phyloP scores from a whole-genome alignment of 2,113 vertebrate species.

The Osmerus mordax region DNA sequence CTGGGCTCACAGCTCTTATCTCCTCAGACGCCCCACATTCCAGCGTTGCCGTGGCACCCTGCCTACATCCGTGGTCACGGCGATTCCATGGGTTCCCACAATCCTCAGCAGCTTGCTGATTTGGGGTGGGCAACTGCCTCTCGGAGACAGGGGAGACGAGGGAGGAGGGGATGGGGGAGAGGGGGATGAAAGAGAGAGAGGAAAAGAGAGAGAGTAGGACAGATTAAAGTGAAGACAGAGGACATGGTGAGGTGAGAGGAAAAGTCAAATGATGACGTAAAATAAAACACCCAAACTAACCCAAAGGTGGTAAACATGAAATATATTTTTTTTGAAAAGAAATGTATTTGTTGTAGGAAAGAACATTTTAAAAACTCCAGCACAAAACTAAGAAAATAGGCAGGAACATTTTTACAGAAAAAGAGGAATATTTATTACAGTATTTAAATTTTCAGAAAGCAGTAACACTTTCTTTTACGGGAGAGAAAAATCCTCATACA shows the following conservation, averaged over 20 bases:
- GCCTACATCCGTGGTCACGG: conserved; percentile 80
- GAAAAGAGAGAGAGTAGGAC: conserved; percentile 50
- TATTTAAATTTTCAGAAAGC: conserved; percentile 30
- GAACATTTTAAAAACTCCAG: neutral
- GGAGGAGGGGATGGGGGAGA: conserved; percentile 37
- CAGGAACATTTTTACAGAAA: conserved; percentile 5
- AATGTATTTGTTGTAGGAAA: no score
- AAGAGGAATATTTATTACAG: conserved; percentile 45
- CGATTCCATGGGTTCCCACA: conserved; percentile 79
- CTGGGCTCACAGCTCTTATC: conserved; percentile 78
- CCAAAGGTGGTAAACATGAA: neutral
- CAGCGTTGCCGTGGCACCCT: conserved; percentile 76
- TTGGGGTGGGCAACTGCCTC: conserved; percentile 73
- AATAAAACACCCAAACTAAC: conserved; percentile 1
- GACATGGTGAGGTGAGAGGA: conserved; percentile 21
- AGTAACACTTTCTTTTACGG: conserved; percentile 29
- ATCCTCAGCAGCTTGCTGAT: conserved; percentile 75
- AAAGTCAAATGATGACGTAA: conserved; percentile 14
- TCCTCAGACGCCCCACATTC: conserved; percentile 79
- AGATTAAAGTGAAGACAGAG: conserved; percentile 30
- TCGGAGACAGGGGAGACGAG: conserved; percentile 50
- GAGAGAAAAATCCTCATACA: conserved; percentile 35
- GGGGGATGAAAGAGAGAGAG: conserved; percentile 39
- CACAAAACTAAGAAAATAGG: conserved; percentile 1
- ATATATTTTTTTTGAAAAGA: no score